Evolutionary conservation across 1,140 invertebrate genomes (phyloP).

Genomic region (Cylas formicarius): DNA sequence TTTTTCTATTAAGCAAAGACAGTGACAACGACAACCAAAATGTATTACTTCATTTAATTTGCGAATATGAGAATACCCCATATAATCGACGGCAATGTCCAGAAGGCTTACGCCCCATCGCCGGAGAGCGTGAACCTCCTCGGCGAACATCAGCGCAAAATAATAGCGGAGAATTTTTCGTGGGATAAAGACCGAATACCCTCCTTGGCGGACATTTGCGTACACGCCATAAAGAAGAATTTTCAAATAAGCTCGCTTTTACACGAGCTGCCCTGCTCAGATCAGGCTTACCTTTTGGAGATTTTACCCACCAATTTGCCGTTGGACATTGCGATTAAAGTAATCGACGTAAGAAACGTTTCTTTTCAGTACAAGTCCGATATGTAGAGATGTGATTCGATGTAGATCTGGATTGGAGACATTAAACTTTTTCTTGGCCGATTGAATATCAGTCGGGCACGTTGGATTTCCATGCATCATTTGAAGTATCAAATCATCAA

Average conservation of each 20-base stretch:
- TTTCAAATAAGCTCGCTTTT: conserved; percentile 31
- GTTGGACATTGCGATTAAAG: conserved; percentile 27
- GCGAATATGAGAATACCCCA: conserved; percentile 31
- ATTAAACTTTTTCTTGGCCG: too few relatives aligned
- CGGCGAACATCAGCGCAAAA: conserved; percentile 24
- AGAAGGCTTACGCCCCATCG: conserved; percentile 24
- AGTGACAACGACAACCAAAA: too few relatives aligned
- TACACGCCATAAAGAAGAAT: conserved; percentile 25
- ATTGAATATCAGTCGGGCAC: too few relatives aligned
- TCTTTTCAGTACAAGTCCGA: conserved; percentile 6
- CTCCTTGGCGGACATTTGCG: conserved; percentile 27
- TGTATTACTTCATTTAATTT: too few relatives aligned
- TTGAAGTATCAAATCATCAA: too few relatives aligned
- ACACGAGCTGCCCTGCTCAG: conserved; percentile 31
- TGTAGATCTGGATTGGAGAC: too few relatives aligned
- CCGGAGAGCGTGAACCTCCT: conserved; percentile 20
- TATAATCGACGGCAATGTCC: conserved; percentile 26
- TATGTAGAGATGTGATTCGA: too few relatives aligned
- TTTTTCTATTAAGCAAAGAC: too few relatives aligned
- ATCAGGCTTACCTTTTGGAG: conserved; percentile 31
- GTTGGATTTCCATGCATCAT: too few relatives aligned
- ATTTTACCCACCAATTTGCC: conserved; percentile 27
- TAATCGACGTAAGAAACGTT: conserved; percentile 28
- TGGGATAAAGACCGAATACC: conserved; percentile 28
- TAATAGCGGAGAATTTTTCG: conserved; percentile 31